Conservation (phyloP, 1,140 invertebrate species). For the Drosophila ironensis region DNA sequence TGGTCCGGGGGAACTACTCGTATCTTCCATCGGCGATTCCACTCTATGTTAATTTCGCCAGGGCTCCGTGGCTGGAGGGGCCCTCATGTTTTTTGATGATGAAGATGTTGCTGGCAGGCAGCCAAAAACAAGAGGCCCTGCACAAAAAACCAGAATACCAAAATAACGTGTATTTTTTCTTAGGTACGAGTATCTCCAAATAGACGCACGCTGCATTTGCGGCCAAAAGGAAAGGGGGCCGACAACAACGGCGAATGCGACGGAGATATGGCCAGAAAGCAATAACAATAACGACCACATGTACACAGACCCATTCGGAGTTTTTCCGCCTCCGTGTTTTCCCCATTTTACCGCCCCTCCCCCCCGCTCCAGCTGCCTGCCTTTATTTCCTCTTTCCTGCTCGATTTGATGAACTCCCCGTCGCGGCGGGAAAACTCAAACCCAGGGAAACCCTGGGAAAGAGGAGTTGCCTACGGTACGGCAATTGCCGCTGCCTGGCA, state of each 20-base stretch:
- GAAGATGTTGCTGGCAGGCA: slow-evolving; percentile 62
- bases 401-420: slow-evolving; percentile 68
- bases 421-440: slow-evolving; percentile 25
- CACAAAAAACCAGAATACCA: slow-evolving; percentile 19
- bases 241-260: slow-evolving; percentile 21
- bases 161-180: slow-evolving; percentile 37
- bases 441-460: too few relatives aligned
- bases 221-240: neutral
- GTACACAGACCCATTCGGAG: slow-evolving; percentile 23
- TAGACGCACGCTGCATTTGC: slow-evolving; percentile 52
- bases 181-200: slow-evolving; percentile 26
- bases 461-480: slow-evolving; percentile 24
- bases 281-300: slow-evolving; percentile 77
- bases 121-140: slow-evolving; percentile 36
- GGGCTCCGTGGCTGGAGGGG: slow-evolving; percentile 19
- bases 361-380: too few relatives aligned
- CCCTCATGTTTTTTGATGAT: slow-evolving; percentile 75
- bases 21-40: neutral
- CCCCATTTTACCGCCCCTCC: neutral
- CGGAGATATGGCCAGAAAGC: slow-evolving; percentile 54
- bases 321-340: neutral
- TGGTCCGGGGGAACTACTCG: neutral
- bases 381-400: slow-evolving; percentile 29
- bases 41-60: slow-evolving; percentile 70
- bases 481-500: slow-evolving; percentile 57